Evolutionary conservation across 1,140 invertebrate genomes (phyloP), one percentile per base, ranked within the genome.

Genomic region (Drosophila orena): DNA sequence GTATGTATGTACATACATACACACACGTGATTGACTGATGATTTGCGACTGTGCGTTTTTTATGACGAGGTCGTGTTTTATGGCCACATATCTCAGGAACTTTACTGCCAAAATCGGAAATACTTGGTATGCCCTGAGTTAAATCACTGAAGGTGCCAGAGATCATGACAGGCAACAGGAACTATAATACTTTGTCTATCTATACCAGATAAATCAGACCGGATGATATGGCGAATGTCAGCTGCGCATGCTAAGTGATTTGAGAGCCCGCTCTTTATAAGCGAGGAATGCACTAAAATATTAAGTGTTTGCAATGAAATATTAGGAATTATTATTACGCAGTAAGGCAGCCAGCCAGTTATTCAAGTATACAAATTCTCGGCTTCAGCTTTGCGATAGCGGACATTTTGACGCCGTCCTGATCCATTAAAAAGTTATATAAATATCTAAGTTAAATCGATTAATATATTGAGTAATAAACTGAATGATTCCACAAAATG

Each of bases 1-100:
- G 20, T 20, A 43, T 17, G 20, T 43, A 20, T 20, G 4, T 11
- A 0, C 24, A 24, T 38, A 12, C 12, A 50, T 34, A 27, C 42
- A 68, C 40, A 27, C 42, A 68, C 40, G 30, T 47, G 66, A 56
- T 69, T 70, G 64, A 24, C 43, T 37, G 22, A 54, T 56, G 53
- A 55, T 56, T 70, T 55, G 49, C 20, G 50, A 47, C 30, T 8
- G 10, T 30, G 10, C 24, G 12, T 55, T 47, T 53, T 54, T 46
- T 47, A 34, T 42, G 50, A 58, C 37, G 68, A 50, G 35, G 44
- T 50, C 65, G 37, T 27, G 42, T 56, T 37, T 58, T 58, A 58
- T 27, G 42, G 12, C 55, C 55, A 17, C 35, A 38, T 15, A 68
- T 44, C 27, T 68, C 34, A 17, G 30, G 30, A 44, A 24, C 11